Evolutionary conservation across 2,888 invertebrate species (phyloP).

Genomic region (Lasioglossum lativentre): DNA sequence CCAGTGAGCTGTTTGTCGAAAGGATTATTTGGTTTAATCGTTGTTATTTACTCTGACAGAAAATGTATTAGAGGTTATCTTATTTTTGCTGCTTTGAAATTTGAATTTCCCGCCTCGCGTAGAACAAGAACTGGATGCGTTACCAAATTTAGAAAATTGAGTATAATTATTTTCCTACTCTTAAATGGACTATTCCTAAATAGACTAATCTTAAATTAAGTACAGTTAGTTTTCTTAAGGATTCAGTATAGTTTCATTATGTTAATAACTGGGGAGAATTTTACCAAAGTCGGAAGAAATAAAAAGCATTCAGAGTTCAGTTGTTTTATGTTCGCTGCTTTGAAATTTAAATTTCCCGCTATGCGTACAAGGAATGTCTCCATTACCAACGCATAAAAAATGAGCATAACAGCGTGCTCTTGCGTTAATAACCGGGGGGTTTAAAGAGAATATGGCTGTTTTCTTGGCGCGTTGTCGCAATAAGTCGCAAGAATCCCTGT

Average conservation of each 20-base stretch:
- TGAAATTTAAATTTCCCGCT: neutral
- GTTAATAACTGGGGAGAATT: neutral
- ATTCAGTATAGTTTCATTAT: neutral
- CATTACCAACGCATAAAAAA: neutral
- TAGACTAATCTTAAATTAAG: no score
- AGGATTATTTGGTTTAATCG: neutral
- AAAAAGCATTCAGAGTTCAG: neutral
- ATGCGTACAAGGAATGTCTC: neutral
- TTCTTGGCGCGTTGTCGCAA: neutral
- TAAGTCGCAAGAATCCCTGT: constrained; percentile 25
- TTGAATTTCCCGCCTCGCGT: neutral
- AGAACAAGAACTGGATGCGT: neutral
- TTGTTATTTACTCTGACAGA: neutral
- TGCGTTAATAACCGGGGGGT: neutral
- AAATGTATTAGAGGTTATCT: neutral
- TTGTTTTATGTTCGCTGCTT: neutral
- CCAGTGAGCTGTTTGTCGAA: neutral
- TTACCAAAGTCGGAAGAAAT: neutral
- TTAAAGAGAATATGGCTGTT: neutral
- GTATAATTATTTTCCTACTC: no score
- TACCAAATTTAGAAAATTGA: no score
- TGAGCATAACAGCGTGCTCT: neutral
- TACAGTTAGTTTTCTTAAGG: neutral
- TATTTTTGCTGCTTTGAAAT: neutral
- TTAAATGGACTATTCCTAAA: no score